Evolutionary conservation across 2,888 invertebrate species (phyloP).

Genomic region (Pammene aurita): DNA sequence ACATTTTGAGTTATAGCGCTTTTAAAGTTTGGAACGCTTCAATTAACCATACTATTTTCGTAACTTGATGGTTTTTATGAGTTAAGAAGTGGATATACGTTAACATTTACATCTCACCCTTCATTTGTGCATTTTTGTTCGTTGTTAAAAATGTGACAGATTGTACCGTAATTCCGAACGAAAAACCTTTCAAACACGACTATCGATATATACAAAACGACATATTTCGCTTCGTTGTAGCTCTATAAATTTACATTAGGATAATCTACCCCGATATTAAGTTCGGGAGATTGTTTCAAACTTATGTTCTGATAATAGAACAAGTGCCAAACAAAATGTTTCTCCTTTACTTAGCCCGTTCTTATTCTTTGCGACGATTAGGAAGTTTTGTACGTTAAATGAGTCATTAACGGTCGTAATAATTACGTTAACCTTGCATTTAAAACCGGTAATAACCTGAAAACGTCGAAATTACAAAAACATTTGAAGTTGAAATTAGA

Average conservation of each 20-base stretch:
- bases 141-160: background rate
- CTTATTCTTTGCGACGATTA: constrained; percentile 1
- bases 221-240: background rate
- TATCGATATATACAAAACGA: background rate
- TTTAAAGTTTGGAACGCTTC: too few relatives aligned
- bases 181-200: background rate
- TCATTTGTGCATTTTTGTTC: too few relatives aligned
- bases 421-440: constrained; percentile 28
- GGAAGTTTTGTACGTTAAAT: constrained; percentile 13
- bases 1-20: too few relatives aligned
- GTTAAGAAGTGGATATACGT: too few relatives aligned
- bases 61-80: too few relatives aligned
- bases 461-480: constrained; percentile 37
- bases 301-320: background rate
- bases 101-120: too few relatives aligned
- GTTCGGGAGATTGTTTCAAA: background rate
- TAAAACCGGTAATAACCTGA: constrained; percentile 24
- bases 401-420: constrained; percentile 26
- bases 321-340: background rate
- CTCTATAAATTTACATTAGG: background rate
- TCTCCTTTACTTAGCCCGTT: background rate
- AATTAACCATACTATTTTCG: too few relatives aligned
- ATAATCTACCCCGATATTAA: background rate
- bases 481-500: constrained; percentile 10
- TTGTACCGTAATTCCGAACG: too few relatives aligned